Evolutionary conservation across 2,888 invertebrate genomes (phyloP), one percentile per base, ranked within the genome.

Genomic region (Napeogenes sylphis): DNA sequence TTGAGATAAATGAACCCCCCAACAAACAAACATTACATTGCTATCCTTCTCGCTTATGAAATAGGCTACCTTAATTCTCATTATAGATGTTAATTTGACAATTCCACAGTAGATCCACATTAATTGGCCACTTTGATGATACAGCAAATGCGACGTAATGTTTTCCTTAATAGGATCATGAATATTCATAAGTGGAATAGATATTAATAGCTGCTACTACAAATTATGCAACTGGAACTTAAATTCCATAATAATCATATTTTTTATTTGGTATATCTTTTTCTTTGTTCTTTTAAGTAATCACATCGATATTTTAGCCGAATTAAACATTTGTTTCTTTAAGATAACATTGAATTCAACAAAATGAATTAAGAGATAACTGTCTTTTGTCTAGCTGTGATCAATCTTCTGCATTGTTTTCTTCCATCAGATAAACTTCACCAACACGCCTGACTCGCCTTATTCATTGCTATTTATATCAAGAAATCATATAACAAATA

Each of bases 401-500:
- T 86, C 86, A 87, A 86, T 86, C 87, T 81, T 78, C 79, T 83
- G 82, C 85, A 79, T 80, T 81, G 80, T 80, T 81, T 77, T 77
- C 79, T 74, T 75, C 77, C 79, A 77, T 76, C 79, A 82, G 81
- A 81, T 81, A 80, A 78, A 5, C 4, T 3, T 4, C 4, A 35
- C 74, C 59, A 56, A 59, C 45, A 65, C 62, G 55, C 59, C 45
- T 13, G 57, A 60, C 57, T 58, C 47, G 14, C 42, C 60, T 57
- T 60, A 56, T 55, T 60, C 58, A 55, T 58, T 55, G 54, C 32
- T 45, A 45, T 58, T 38, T 59, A 59, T 59, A 62, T 56, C 51
- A 58, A 57, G 55, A 55, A 38, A 60, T 47, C 60, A 45, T 42
- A 32, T 45, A 46, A 60, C 33, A 60, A 55, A 21, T 21, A 21